Evolutionary conservation across 2,113 vertebrate genomes (phyloP), one percentile per base, ranked within the genome.

Genomic region (Charina bottae): DNA sequence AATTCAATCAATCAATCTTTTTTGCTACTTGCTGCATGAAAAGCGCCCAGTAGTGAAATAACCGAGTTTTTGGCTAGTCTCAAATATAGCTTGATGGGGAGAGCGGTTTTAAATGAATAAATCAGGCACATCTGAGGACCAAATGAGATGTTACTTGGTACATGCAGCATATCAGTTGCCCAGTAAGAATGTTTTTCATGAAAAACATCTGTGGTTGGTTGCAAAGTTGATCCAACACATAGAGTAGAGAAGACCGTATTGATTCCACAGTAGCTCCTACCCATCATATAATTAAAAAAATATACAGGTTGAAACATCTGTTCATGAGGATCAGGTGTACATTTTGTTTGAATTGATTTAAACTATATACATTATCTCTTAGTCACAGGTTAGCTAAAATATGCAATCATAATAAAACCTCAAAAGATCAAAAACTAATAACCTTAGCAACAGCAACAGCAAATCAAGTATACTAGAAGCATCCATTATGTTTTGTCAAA

Each of bases 21-120:
- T 89, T 54, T 91, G 90, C 42, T 37, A 37, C 12, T 84, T 89
- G 83, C 68, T 88, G 86, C 42, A 89, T 92, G 64, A 91, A 91
- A 91, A 33, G 54, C 42, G 5, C 33, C 56, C 62, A n/a, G 83
- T 87, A 10, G 17, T 46, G 62, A 87, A 78, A 72, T 33, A 87
- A 91, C 46, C 56, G 59, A 56, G 24, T 5, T 26, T 68, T 91
- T 56, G 49, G 85, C 4, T 28, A 56, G 53, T 56, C n/a, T 87
- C 33, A 91, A 55, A 55, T 91, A n/a, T 46, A 68, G n/a, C 54
- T 56, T 91, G 58, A 83, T 88, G 85, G 21, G 46, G 58, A 54
- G 15, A 86, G 58, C 7, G 6, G 21, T n/a, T 87, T 68, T 26
- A 56, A 58, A 55, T 91, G 54, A 78, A 91, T 59, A 58, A 78